These are phyloP conservation scores for Unio delphinus DNA, from an alignment of 2,888 invertebrate species.

Conservation along the genomic window DNA sequence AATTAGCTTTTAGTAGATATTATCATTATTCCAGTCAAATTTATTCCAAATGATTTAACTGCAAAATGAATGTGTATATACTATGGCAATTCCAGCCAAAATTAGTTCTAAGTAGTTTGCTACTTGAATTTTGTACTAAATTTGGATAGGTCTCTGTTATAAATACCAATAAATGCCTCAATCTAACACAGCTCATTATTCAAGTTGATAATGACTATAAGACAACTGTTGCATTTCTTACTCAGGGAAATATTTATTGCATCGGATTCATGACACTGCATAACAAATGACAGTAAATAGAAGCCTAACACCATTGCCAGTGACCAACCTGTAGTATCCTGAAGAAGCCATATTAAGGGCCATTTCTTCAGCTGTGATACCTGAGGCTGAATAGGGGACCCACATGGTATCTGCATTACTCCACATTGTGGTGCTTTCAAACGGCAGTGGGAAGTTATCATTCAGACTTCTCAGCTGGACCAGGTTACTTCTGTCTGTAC, in stretches of 20 bases:
- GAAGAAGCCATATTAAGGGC: conserved; percentile 67
- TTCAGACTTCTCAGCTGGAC: conserved; percentile 58
- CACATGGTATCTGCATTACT: conserved; percentile 56
- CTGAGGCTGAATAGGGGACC: conserved; percentile 55
- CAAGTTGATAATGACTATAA: neutral
- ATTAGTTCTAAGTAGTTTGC: too few species aligned
- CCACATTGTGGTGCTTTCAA: conserved; percentile 65
- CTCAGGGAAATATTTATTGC: too few species aligned
- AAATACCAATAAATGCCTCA: neutral
- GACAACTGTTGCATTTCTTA: neutral
- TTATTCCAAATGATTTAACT: too few species aligned
- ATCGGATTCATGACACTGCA: neutral
- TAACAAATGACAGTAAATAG: neutral
- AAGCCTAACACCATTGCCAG: too few species aligned
- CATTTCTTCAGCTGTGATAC: conserved; percentile 53
- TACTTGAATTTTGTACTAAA: too few species aligned
- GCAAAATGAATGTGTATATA: too few species aligned
- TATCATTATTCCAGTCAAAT: too few species aligned
- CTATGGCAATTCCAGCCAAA: too few species aligned
- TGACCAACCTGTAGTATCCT: conserved; percentile 65
- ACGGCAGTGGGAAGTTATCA: conserved; percentile 67
- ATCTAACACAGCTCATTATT: neutral
- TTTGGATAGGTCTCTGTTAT: too few species aligned
- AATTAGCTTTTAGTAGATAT: too few species aligned
- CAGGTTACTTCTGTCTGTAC: conserved; percentile 68